These are phyloP conservation scores for Drosophila lacertosa DNA, from an alignment of 1,140 invertebrate genomes.

Conservation along the genomic window DNA sequence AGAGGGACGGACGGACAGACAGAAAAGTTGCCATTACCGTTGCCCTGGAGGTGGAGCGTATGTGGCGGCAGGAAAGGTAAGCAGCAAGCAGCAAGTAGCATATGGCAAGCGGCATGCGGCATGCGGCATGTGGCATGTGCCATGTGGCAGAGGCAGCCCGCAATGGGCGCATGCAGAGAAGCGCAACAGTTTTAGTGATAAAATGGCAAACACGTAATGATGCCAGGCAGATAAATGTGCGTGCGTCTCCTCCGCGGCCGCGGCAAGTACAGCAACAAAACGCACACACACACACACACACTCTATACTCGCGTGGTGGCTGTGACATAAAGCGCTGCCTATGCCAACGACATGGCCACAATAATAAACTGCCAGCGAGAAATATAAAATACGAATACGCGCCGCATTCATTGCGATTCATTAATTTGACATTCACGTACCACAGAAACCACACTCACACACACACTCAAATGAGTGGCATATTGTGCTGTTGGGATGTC, in stretches of 20 bases:
- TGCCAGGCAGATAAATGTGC: constrained; percentile 72
- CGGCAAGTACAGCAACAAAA: constrained; percentile 23
- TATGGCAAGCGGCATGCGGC: background rate
- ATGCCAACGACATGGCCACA: constrained; percentile 37
- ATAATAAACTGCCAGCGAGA: constrained; percentile 37
- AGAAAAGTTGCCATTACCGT: constrained; percentile 51
- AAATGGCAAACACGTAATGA: constrained; percentile 79
- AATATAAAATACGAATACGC: constrained; percentile 35
- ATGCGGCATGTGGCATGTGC: constrained; percentile 1
- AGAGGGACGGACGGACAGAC: constrained; percentile 35
- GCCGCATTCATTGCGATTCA: constrained; percentile 69
- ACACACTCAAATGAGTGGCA: constrained; percentile 28
- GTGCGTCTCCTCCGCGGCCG: constrained; percentile 23
- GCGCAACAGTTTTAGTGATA: constrained; percentile 80
- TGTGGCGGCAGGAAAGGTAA: background rate
- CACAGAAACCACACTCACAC: constrained; percentile 28
- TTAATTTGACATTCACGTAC: constrained; percentile 72
- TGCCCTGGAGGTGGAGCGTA: constrained; percentile 7
- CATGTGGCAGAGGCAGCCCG: background rate
- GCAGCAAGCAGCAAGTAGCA: constrained; percentile 4
- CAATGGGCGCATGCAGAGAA: constrained; percentile 44
- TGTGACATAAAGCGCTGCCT: constrained; percentile 13
- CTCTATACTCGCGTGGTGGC: background rate
- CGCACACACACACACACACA: constrained; percentile 12
- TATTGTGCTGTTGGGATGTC: background rate